Evolutionary conservation across 2,797 vertebrate species (phyloP).

Genomic region (Erpetoichthys calabaricus): DNA sequence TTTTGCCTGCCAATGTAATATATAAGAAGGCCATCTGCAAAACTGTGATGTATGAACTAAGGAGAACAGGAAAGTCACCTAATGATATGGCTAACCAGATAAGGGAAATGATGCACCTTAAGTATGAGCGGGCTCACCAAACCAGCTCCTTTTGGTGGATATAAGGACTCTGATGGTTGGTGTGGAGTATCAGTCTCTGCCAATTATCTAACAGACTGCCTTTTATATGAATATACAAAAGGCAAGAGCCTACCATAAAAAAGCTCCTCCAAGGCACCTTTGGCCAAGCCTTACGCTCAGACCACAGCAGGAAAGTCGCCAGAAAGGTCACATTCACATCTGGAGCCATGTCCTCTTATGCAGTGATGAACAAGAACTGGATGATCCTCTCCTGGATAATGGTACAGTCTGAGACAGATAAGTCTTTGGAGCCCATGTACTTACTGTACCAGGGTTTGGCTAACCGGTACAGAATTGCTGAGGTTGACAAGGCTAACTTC

Average conservation of each 20-base stretch:
- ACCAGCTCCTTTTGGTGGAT: conserved; percentile 8
- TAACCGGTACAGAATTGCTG: conserved; percentile 13
- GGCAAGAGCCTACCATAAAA: not conserved
- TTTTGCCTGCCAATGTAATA: conserved; percentile 8
- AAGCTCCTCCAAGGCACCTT: conserved; percentile 6
- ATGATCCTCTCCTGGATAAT: conserved; percentile 21
- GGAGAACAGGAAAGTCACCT: conserved; percentile 12
- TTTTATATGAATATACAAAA: conserved; percentile 5
- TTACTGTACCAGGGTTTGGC: conserved; percentile 11
- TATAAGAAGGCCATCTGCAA: conserved; percentile 21
- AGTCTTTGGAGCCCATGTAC: conserved; percentile 18
- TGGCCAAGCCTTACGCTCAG: conserved; percentile 11
- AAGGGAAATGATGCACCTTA: conserved; percentile 15
- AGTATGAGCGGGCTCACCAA: conserved; percentile 12
- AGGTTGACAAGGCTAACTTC: conserved; percentile 17
- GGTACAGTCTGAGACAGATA: conserved; percentile 17
- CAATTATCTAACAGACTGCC: conserved; percentile 12
- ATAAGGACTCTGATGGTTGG: conserved; percentile 14
- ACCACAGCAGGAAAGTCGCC: conserved; percentile 16
- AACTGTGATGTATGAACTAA: conserved; percentile 17
- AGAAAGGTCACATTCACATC: conserved; percentile 20
- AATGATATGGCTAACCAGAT: conserved; percentile 17
- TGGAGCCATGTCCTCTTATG: conserved; percentile 16
- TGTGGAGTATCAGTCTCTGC: conserved; percentile 11
- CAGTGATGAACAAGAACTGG: conserved; percentile 21